Conservation (phyloP, 1,140 invertebrate species). For the Drosophila carrolli region DNA sequence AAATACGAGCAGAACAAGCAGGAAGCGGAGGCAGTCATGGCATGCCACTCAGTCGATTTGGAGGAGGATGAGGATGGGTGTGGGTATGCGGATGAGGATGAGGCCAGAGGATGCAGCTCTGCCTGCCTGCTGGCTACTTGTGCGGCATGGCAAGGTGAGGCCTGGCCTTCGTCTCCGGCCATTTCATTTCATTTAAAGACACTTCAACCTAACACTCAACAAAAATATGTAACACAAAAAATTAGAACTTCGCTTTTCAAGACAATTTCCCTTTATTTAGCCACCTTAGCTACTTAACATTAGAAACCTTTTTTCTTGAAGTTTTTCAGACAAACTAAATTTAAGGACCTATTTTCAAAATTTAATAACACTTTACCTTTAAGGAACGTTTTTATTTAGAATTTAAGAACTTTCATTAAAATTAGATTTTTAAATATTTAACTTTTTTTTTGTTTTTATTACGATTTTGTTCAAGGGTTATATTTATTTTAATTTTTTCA, state of each 20-base stretch:
- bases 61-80: constrained; percentile 2
- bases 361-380: too few relatives aligned
- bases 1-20: constrained; percentile 67
- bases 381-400: too few relatives aligned
- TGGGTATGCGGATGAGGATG: not conserved
- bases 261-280: too few relatives aligned
- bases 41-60: constrained; percentile 54
- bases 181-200: constrained; percentile 40
- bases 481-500: too few relatives aligned
- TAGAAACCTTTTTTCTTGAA: too few relatives aligned
- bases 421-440: too few relatives aligned
- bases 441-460: too few relatives aligned
- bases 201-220: constrained; percentile 10
- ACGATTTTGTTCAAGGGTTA: too few relatives aligned
- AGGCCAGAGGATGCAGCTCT: constrained; percentile 19
- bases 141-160: constrained; percentile 74
- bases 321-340: too few relatives aligned
- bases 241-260: not conserved
- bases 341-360: too few relatives aligned
- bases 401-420: too few relatives aligned
- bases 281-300: too few relatives aligned
- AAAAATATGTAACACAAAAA: not conserved
- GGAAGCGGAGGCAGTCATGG: constrained; percentile 51
- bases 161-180: constrained; percentile 33
- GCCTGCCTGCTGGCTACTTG: constrained; percentile 71